phyloP scores from a whole-genome alignment of 1,140 invertebrate species.

The Dreissena rostriformis region DNA sequence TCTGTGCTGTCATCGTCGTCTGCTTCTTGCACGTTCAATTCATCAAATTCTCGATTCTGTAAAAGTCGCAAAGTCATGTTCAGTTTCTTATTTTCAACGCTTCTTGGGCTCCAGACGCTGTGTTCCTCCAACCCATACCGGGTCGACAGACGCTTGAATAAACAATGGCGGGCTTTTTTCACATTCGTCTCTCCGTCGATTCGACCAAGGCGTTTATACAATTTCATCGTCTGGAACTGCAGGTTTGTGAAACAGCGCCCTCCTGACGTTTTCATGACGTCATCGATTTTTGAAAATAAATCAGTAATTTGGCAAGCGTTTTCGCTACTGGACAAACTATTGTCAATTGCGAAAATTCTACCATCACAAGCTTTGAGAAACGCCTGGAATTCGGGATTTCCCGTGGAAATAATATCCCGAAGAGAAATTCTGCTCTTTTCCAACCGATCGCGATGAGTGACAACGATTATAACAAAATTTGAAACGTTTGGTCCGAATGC shows the following conservation, averaged over 20 bases:
- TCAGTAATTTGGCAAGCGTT: not conserved
- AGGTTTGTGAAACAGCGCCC: constrained; percentile 20
- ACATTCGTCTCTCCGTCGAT: constrained; percentile 17
- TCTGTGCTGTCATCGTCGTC: constrained; percentile 6
- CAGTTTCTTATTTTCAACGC: constrained; percentile 8
- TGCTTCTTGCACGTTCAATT: constrained; percentile 11
- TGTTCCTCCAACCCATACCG: constrained; percentile 22
- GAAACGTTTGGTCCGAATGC: constrained; percentile 48
- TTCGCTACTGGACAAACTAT: not conserved
- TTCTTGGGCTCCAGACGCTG: constrained; percentile 11
- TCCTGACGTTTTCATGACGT: not conserved
- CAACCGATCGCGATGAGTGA: constrained; percentile 52
- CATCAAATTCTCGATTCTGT: constrained; percentile 1
- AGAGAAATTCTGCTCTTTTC: constrained; percentile 16
- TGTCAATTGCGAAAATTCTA: constrained; percentile 6
- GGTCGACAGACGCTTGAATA: not conserved
- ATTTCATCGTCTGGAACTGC: constrained; percentile 29
- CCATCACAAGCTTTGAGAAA: not conserved
- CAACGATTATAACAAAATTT: constrained; percentile 40
- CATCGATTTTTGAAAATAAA: not conserved
- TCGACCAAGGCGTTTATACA: constrained; percentile 1
- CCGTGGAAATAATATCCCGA: constrained; percentile 14
- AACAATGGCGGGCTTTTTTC: not conserved
- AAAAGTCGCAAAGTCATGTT: constrained; percentile 9
- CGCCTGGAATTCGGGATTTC: not conserved